Base-by-base conservation (phyloP, 1,140 invertebrate species). In the Papilio polytes region DNA sequence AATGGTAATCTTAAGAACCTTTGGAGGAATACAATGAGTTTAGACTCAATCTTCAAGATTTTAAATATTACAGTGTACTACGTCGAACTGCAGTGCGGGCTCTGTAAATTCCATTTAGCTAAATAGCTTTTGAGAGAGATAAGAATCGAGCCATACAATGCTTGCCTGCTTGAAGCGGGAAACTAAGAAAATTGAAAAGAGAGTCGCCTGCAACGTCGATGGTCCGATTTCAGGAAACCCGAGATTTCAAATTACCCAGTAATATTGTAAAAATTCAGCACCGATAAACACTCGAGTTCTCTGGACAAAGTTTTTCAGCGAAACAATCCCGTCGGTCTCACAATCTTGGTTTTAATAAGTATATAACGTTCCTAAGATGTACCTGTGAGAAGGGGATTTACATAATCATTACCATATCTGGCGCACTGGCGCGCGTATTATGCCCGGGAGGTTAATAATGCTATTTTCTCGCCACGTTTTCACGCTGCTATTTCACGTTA, bases 401-500 rank as follows among this genome's bases (percentile, higher is more conserved):
- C 94, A 95, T 95, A 95, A 95, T 95, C 91, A 95, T 95, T 95
- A 95, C 92, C 94, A 95, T 95, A 95, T 95, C 93, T 95, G 91
- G 92, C 93, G 90, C 91, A 92, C 90, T 93, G 92, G 92, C 92
- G 93, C 91, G 92, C 89, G 91, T 94, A 95, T 95, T 95, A 94
- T 92, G 89, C 94, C 94, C 94, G 85, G 89, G 94, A 95, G 94
- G 94, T 95, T 95, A 95, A 95, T 95, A 95, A 95, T 95, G 94
- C 93, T 94, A 95, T 95, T 95, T 95, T 95, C 94, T 95, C 92
- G 91, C 91, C 93, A 94, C 93, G 90, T 95, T 95, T 94, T 95
- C 94, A 94, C 94, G 89, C 94, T 94, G 91, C 94, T 95, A 95
- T 95, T 95, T 95, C 91, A 92, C 91, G 88, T 95, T 95, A 95